phyloP scores from a whole-genome alignment of 1,140 invertebrate species.

The Zophobas atratus region DNA sequence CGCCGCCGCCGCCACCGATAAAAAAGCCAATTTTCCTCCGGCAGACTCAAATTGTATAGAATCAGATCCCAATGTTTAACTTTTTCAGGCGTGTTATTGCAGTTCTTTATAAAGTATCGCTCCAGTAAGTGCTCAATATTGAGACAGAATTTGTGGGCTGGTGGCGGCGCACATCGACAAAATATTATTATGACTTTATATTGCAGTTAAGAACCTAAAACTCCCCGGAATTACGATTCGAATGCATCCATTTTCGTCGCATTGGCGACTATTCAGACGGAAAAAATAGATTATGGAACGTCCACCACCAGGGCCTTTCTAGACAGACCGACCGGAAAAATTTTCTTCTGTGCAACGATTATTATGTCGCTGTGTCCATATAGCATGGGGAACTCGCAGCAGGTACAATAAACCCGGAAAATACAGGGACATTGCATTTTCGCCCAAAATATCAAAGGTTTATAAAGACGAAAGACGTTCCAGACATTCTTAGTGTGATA shows the following conservation, averaged over 20 bases:
- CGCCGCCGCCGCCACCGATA: slow-evolving; percentile 17
- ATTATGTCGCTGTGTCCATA: slow-evolving; percentile 11
- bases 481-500: no score
- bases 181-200: slow-evolving; percentile 31
- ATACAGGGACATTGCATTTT: neutral
- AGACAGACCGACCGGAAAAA: slow-evolving; percentile 22
- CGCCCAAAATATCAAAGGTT: no score
- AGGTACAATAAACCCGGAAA: neutral
- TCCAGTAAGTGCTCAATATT: slow-evolving; percentile 39
- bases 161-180: slow-evolving; percentile 6
- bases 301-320: slow-evolving; percentile 22
- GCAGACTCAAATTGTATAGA: slow-evolving; percentile 55
- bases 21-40: slow-evolving; percentile 59
- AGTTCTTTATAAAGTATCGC: slow-evolving; percentile 51
- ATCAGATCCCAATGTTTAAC: slow-evolving; percentile 57
- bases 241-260: slow-evolving; percentile 37
- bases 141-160: slow-evolving; percentile 28
- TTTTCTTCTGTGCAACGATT: slow-evolving; percentile 27
- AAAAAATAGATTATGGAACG: slow-evolving; percentile 40
- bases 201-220: slow-evolving; percentile 33
- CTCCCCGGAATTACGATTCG: slow-evolving; percentile 27
- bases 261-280: slow-evolving; percentile 33
- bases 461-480: no score
- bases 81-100: slow-evolving; percentile 59
- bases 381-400: neutral